Percentiles rank a stretch among this genome's conserved stretches.
Evolutionary conservation across 1,140 invertebrate species (phyloP).

Genomic region (Polypedilum pembai): DNA sequence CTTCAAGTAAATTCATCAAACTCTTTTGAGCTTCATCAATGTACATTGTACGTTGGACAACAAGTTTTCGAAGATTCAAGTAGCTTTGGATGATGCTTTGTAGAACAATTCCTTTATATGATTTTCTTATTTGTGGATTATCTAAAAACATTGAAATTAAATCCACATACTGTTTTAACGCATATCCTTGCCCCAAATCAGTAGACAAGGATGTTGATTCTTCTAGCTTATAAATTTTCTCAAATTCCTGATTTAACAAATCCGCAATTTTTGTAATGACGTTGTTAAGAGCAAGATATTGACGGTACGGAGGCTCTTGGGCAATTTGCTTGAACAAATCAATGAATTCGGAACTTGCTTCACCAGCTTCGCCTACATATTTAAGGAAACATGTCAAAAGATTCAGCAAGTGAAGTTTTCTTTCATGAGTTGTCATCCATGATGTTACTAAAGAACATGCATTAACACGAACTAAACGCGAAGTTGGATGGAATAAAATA

Average conservation of each 20-base stretch:
- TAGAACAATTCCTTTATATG: slow-evolving; percentile 85
- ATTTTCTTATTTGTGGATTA: slow-evolving; percentile 71
- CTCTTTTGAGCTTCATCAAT: slow-evolving; percentile 97
- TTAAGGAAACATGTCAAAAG: slow-evolving; percentile 82
- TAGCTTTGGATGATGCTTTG: slow-evolving; percentile 85
- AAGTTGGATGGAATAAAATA: slow-evolving; percentile 85
- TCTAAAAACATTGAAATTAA: slow-evolving; percentile 77
- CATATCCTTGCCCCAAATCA: slow-evolving; percentile 87
- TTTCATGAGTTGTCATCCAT: slow-evolving; percentile 54
- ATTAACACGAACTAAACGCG: slow-evolving; percentile 76
- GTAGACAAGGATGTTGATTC: slow-evolving; percentile 81
- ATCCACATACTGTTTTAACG: slow-evolving; percentile 79
- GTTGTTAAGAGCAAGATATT: slow-evolving; percentile 82
- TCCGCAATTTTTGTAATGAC: slow-evolving; percentile 77
- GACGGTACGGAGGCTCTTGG: slow-evolving; percentile 79
- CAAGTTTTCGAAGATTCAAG: slow-evolving; percentile 77
- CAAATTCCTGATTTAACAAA: slow-evolving; percentile 80
- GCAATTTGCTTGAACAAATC: slow-evolving; percentile 78
- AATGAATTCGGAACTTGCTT: slow-evolving; percentile 87
- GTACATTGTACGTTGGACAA: slow-evolving; percentile 88
- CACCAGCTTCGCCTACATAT: slow-evolving; percentile 74
- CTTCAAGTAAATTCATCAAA: slow-evolving; percentile 85
- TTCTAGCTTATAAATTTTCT: slow-evolving; percentile 74
- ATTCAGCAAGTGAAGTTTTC: slow-evolving; percentile 60
- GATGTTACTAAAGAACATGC: slow-evolving; percentile 83